Conservation (phyloP, 2,113 vertebrate genomes). For the Polypterus bichir region DNA sequence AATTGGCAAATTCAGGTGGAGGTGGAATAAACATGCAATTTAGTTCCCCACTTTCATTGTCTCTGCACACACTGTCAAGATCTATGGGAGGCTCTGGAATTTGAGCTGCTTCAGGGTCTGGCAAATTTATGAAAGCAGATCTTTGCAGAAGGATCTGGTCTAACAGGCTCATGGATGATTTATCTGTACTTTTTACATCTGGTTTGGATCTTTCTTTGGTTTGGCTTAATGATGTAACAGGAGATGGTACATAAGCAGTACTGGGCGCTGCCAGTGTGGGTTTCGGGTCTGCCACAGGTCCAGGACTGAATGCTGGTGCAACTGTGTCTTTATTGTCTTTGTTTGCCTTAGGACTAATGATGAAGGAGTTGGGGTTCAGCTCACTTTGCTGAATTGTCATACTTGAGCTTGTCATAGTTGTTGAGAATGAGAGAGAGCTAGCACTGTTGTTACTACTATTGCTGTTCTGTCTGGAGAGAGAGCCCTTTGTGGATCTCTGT, state of each 20-base stretch:
- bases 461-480: constrained; percentile 29
- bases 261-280: no score
- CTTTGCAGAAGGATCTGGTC: no score
- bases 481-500: constrained; percentile 64
- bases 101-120: no score
- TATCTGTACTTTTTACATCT: no score
- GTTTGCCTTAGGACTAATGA: constrained; percentile 35
- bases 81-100: no score
- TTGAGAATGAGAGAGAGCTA: no score
- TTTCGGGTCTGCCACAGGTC: background rate
- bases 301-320: background rate
- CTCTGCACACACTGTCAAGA: background rate
- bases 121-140: no score
- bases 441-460: constrained; percentile 16
- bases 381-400: constrained; percentile 43
- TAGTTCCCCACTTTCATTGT: constrained; percentile 24
- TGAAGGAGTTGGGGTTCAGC: constrained; percentile 50
- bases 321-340: background rate
- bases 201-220: no score
- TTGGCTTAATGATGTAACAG: no score
- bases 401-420: no score
- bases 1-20: constrained; percentile 76
- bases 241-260: no score
- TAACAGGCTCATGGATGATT: no score
- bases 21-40: constrained; percentile 68